phyloP scores from a whole-genome alignment of 2,797 vertebrate species.

The Emydoidea blandingii region DNA sequence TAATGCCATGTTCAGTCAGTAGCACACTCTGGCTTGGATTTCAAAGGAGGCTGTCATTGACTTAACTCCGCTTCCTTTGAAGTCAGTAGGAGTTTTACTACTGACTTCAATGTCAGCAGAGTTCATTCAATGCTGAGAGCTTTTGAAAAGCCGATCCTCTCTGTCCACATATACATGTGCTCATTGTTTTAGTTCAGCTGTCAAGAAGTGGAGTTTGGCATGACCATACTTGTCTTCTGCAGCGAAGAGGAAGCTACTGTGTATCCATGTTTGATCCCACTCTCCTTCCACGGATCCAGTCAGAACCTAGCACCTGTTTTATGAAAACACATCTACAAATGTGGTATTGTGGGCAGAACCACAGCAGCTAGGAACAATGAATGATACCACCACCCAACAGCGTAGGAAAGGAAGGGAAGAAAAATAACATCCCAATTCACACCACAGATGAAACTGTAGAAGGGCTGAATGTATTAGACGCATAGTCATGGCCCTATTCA shows the following conservation, averaged over 20 bases:
- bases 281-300: not conserved
- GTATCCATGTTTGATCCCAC: not conserved
- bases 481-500: too few relatives aligned
- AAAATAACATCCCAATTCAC: not conserved
- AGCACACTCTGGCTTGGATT: not conserved
- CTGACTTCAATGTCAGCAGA: not conserved
- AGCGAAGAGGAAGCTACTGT: not conserved
- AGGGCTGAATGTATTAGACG: not conserved
- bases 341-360: not conserved
- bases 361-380: too few relatives aligned
- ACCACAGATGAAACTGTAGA: not conserved
- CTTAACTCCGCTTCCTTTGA: not conserved
- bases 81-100: not conserved
- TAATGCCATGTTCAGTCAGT: not conserved
- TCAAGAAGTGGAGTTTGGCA: not conserved
- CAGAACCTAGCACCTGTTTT: not conserved
- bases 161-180: not conserved
- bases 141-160: not conserved
- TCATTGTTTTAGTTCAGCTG: not conserved
- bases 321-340: not conserved
- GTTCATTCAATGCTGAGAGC: not conserved
- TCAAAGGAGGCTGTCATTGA: not conserved
- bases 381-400: not conserved
- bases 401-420: not conserved
- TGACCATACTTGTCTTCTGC: not conserved